Conservation (phyloP, 1,140 invertebrate species). For the Diploscapter pachys region DNA sequence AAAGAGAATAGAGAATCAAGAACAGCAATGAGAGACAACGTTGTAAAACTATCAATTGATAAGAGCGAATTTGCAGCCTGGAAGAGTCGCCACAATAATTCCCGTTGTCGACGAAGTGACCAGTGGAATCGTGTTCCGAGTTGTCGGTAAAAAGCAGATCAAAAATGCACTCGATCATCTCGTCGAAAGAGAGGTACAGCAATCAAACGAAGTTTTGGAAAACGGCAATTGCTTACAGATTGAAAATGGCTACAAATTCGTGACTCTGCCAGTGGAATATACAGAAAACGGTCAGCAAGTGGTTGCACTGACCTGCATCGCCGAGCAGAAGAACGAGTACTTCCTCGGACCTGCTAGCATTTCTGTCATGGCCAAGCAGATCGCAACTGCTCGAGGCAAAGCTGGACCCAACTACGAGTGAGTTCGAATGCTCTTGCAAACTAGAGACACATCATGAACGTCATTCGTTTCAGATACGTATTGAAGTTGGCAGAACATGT, state of each 20-base stretch:
- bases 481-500: slow-evolving; percentile 29
- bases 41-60: background rate
- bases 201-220: background rate
- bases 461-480: slow-evolving; percentile 22
- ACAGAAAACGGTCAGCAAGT: background rate
- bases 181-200: slow-evolving; percentile 21
- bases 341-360: slow-evolving; percentile 25
- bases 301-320: slow-evolving; percentile 25
- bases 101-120: slow-evolving; percentile 12
- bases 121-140: slow-evolving; percentile 30
- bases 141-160: slow-evolving; percentile 15
- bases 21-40: background rate
- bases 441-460: background rate
- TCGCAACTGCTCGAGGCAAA: slow-evolving; percentile 20
- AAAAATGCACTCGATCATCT: slow-evolving; percentile 20
- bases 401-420: slow-evolving; percentile 31
- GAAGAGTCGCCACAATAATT: slow-evolving; percentile 29
- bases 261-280: slow-evolving; percentile 13
- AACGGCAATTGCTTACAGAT: slow-evolving; percentile 10
- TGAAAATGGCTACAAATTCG: slow-evolving; percentile 31
- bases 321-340: slow-evolving; percentile 14
- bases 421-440: slow-evolving; percentile 8
- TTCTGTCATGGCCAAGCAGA: slow-evolving; percentile 24
- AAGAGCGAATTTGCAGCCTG: slow-evolving; percentile 17
- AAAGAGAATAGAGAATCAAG: background rate